A percentile compares a stretch with the other conserved stretches of the same genome.
phyloP scores from a whole-genome alignment of 2,113 vertebrate genomes.

The Pelmatolapia mariae region DNA sequence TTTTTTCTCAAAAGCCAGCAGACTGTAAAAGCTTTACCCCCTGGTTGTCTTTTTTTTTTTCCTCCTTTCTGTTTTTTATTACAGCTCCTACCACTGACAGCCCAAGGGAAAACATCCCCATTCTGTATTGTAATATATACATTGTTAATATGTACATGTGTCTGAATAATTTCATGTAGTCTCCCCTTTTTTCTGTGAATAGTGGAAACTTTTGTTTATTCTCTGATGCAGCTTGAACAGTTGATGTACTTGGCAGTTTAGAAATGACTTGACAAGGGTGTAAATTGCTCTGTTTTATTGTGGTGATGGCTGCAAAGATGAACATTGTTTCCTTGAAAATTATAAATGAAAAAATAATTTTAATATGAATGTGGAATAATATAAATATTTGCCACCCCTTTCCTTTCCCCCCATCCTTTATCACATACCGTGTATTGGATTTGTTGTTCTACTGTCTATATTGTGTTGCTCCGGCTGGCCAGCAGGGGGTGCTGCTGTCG shows the following conservation, averaged over 20 bases:
- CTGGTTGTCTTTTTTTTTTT: conserved; percentile 10
- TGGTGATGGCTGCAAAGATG: conserved; percentile 68
- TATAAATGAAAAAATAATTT: conserved; percentile 24
- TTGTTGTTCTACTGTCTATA: background rate
- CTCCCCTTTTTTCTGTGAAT: conserved; percentile 51
- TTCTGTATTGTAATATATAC: conserved; percentile 59
- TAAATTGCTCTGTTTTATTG: conserved; percentile 58
- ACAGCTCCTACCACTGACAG: conserved; percentile 23
- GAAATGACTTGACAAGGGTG: conserved; percentile 1
- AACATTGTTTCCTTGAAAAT: conserved; percentile 26
- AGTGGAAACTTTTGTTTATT: conserved; percentile 30
- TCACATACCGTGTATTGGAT: background rate
- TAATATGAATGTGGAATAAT: conserved; percentile 44
- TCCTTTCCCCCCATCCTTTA: background rate
- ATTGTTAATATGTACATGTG: conserved; percentile 69
- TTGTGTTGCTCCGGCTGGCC: conserved; percentile 15
- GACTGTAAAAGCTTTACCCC: conserved; percentile 40
- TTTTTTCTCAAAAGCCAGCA: conserved; percentile 40
- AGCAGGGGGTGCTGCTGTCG: conserved; percentile 34
- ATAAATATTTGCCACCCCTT: conserved; percentile 16
- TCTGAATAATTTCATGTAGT: conserved; percentile 63
- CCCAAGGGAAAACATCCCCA: conserved; percentile 12
- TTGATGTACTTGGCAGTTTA: conserved; percentile 53
- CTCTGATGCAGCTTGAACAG: conserved; percentile 67
- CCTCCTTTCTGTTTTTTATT: background rate